A percentile compares a stretch with the other conserved stretches of the same genome.
phyloP scores from a whole-genome alignment of 2,113 vertebrate species.

The Atractosteus spatula region DNA sequence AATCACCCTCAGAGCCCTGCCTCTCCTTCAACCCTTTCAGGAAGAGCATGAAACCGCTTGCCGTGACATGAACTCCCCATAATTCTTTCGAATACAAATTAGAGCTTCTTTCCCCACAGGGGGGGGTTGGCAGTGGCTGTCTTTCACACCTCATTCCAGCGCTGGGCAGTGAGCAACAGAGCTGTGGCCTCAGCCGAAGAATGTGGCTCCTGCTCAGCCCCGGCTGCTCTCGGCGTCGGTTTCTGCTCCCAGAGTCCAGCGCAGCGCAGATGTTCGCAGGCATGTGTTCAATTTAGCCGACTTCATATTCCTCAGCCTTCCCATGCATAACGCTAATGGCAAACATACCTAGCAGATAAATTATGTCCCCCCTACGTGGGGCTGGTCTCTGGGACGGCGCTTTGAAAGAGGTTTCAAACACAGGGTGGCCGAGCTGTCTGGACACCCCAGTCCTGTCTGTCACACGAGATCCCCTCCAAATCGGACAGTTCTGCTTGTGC shows the following conservation, averaged over 20 bases:
- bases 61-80: conserved; percentile 27
- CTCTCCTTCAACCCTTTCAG: conserved; percentile 6
- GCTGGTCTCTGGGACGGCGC: conserved; percentile 31
- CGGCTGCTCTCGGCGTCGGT: background rate
- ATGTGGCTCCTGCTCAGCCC: conserved; percentile 8
- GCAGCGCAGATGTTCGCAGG: conserved; percentile 16
- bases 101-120: conserved; percentile 17
- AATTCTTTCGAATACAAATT: conserved; percentile 29
- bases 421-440: background rate
- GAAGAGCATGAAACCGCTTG: conserved; percentile 34
- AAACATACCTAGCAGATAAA: background rate
- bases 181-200: conserved; percentile 26
- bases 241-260: conserved; percentile 14
- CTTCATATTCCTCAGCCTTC: conserved; percentile 22
- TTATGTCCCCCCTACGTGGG: conserved; percentile 20
- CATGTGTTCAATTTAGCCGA: conserved; percentile 27
- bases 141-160: conserved; percentile 55
- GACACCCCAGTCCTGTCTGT: too few species aligned
- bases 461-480: too few species aligned
- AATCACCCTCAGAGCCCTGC: conserved; percentile 1
- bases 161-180: conserved; percentile 48
- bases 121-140: conserved; percentile 39
- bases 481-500: background rate
- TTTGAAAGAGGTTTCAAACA: conserved; percentile 1
- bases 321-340: background rate